phyloP scores from a whole-genome alignment of 2,113 vertebrate species.

The Scolopax mira region DNA sequence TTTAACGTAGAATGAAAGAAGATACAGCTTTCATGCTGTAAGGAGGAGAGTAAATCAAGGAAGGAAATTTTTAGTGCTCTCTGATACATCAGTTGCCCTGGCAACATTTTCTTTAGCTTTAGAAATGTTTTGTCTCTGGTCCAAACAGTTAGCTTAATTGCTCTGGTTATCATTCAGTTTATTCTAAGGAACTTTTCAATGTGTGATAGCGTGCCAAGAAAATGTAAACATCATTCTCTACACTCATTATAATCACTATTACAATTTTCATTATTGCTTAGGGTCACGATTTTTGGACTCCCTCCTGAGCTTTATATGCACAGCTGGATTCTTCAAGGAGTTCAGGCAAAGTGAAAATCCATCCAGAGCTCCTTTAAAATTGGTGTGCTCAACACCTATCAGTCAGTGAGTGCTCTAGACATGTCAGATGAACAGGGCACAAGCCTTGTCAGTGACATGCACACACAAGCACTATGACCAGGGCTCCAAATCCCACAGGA shows the following conservation, averaged over 20 bases:
- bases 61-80: neutral
- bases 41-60: neutral
- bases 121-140: constrained; percentile 27
- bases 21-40: neutral
- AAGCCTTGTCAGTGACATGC: neutral
- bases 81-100: constrained; percentile 35
- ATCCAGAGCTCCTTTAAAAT: neutral
- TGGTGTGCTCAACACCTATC: neutral
- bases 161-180: neutral
- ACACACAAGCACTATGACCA: neutral
- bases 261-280: neutral
- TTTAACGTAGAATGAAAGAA: neutral
- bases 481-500: neutral
- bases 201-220: neutral
- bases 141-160: constrained; percentile 44
- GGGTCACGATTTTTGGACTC: neutral
- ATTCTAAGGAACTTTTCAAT: constrained; percentile 26
- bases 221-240: neutral
- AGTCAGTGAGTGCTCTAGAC: neutral
- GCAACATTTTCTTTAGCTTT: constrained; percentile 44
- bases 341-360: neutral
- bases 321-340: neutral
- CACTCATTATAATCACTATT: neutral
- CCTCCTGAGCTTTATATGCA: neutral
- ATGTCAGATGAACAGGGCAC: neutral